Base-by-base conservation (phyloP, 2,113 vertebrate genomes). In the Psophia crepitans region DNA sequence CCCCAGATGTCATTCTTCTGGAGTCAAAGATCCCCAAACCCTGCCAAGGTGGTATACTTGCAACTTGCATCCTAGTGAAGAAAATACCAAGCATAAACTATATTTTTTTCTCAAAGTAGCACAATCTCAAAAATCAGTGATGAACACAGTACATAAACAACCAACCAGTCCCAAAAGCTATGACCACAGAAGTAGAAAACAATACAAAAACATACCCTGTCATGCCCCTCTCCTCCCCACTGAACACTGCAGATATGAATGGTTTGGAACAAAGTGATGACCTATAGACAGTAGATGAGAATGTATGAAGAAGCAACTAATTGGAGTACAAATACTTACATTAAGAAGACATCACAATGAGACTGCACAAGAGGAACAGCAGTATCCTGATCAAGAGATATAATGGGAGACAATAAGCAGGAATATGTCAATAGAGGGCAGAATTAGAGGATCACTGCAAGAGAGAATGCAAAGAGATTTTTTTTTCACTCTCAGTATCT, bases 321-420 rank as follows among this genome's bases (percentile, higher is more conserved):
- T 77, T 37, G 41, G 87, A 96, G 66, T 57, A 90, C 93, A 96
- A 96, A 80, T 87, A 93, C 96, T 96, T 96, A 95, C 51, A 84
- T 92, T 89, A 97, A 81, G 96, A 88, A 96, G 96, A 97, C 94
- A 97, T 93, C 87, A 96, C 77, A 95, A 73, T 61, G 80, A 97
- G 74, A 94, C 61, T 97, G 78, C 41, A 95, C 80, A 95, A 95
- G 89, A 89, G 94, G 79, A 96, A 96, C 84, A 97, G 32, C 92
- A 90, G 79, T 94, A 89, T 53, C 71, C 86, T 95, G 91, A 98
- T 68, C 75, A 96, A 97, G 93, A 96, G 91, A 96, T 97, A 96
- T 66, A 97, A 89, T 92, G 94, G 89, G 95, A 96, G 91, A 94
- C 82, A 97, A 94, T 91, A 92, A 96, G 66, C 87, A 97, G 86